A percentile compares a stretch with the other conserved stretches of the same genome.
These are phyloP conservation scores for Diplodus sargus DNA, from an alignment of 2,797 vertebrate genomes.

Conservation along the genomic window DNA sequence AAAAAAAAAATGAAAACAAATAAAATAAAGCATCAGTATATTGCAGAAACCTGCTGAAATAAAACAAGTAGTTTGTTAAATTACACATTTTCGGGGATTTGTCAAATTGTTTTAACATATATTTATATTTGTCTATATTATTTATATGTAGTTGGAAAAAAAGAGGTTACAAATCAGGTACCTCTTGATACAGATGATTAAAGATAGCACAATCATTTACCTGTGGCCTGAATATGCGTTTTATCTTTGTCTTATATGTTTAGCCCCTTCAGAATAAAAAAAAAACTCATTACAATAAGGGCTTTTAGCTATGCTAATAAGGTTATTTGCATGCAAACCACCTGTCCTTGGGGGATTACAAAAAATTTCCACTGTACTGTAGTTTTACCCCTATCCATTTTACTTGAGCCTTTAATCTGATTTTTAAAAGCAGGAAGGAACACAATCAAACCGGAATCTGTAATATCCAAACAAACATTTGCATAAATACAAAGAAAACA, in stretches of 20 bases:
- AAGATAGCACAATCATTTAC: conserved; percentile 38
- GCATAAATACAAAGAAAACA: conserved; percentile 85
- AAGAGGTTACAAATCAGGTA: conserved; percentile 22
- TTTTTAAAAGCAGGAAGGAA: conserved; percentile 82
- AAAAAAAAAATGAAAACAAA: neutral
- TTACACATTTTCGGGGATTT: neutral
- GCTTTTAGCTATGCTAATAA: conserved; percentile 86
- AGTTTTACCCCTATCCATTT: conserved; percentile 77
- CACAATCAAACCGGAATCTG: conserved; percentile 82
- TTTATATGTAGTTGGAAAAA: neutral
- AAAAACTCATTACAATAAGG: conserved; percentile 80
- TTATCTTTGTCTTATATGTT: conserved; percentile 71
- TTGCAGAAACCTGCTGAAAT: neutral
- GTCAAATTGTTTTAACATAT: no score
- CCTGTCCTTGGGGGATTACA: conserved; percentile 78
- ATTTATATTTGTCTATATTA: neutral
- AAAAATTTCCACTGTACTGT: conserved; percentile 72
- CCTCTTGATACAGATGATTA: conserved; percentile 51
- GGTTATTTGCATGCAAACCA: conserved; percentile 84
- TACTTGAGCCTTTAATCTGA: conserved; percentile 81
- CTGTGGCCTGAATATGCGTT: conserved; percentile 59
- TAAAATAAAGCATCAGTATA: neutral
- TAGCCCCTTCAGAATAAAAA: conserved; percentile 65
- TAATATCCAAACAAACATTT: conserved; percentile 85
- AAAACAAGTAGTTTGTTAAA: neutral